phyloP scores from a whole-genome alignment of 2,113 vertebrate genomes.

The Clarias magur region DNA sequence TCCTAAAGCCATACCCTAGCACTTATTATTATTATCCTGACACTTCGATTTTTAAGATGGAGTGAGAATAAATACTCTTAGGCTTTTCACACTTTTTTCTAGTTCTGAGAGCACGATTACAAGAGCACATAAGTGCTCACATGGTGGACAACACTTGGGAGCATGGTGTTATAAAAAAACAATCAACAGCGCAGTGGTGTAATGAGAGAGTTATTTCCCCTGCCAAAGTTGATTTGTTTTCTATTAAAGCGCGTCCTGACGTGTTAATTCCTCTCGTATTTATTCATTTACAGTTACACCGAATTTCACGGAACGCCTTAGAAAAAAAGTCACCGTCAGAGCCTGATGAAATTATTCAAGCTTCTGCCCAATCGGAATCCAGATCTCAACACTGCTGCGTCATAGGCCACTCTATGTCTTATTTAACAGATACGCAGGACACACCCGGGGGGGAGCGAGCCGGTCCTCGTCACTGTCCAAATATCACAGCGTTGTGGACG shows the following conservation, averaged over 20 bases:
- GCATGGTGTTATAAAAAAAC: not conserved
- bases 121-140: not conserved
- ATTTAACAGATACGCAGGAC: not conserved
- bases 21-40: not conserved
- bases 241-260: not conserved
- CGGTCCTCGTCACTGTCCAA: not conserved
- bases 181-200: not conserved
- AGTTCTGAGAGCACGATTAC: not conserved
- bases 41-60: not conserved
- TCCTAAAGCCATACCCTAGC: not conserved
- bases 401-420: not conserved
- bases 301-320: not conserved
- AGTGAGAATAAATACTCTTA: not conserved
- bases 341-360: not conserved
- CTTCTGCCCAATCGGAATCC: not conserved
- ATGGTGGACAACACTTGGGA: not conserved
- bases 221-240: not conserved
- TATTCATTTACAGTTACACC: not conserved
- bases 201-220: not conserved
- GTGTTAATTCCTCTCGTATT: not conserved
- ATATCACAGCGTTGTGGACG: not conserved
- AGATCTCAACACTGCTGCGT: not conserved
- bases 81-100: not conserved
- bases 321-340: not conserved
- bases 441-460: not conserved